These are phyloP conservation scores for Macropus fuliginosus DNA, from an alignment of 2,797 vertebrate genomes.

Conservation along the genomic window DNA sequence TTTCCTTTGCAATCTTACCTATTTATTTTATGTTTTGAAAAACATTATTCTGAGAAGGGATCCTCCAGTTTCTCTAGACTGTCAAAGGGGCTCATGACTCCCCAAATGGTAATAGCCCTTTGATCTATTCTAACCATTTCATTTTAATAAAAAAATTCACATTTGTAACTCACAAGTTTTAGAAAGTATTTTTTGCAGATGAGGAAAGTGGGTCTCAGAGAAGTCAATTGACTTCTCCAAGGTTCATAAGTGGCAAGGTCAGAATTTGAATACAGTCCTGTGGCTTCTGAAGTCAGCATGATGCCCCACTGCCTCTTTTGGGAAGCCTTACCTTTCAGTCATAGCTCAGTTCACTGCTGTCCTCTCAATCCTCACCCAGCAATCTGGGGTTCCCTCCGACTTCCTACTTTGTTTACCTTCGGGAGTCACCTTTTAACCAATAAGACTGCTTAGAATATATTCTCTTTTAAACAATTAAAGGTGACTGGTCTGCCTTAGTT, in stretches of 20 bases:
- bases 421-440: slow-evolving; percentile 19
- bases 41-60: neutral
- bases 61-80: neutral
- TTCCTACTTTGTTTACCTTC: slow-evolving; percentile 8
- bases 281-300: neutral
- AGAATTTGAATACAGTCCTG: neutral
- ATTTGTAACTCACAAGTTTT: neutral
- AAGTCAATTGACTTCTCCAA: neutral
- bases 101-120: neutral
- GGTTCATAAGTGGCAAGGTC: neutral
- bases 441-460: slow-evolving; percentile 33
- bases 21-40: neutral
- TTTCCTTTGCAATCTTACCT: neutral
- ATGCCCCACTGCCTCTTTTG: neutral
- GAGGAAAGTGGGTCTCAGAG: neutral
- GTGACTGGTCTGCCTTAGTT: slow-evolving; percentile 28
- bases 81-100: neutral
- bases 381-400: neutral
- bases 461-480: slow-evolving; percentile 38
- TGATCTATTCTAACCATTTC: neutral
- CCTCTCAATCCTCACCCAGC: neutral
- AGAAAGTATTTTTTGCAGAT: neutral
- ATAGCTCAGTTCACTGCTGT: neutral
- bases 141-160: neutral
- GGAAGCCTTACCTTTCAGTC: neutral